Percentiles rank a stretch among this genome's conserved stretches.
Conservation (phyloP, 2,797 vertebrate species). For the Rousettus madagascariensis region DNA sequence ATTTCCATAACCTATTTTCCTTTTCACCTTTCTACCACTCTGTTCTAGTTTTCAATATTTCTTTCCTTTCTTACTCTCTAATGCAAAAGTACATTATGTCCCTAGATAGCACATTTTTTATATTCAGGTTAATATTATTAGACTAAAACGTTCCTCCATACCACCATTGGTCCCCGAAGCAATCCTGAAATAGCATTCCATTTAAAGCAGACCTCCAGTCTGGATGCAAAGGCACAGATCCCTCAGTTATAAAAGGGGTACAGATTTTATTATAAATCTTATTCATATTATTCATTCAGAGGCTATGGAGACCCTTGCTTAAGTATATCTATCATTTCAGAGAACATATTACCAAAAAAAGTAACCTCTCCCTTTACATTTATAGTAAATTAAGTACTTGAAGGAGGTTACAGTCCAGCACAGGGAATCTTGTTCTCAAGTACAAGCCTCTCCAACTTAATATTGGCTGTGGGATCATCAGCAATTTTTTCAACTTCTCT, state of each 20-base stretch:
- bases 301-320: neutral
- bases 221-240: conserved; percentile 18
- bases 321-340: neutral
- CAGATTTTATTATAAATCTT: neutral
- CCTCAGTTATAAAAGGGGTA: neutral
- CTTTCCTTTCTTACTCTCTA: conserved; percentile 46
- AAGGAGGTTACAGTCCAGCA: neutral
- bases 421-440: neutral
- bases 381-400: neutral
- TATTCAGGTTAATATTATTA: conserved; percentile 80
- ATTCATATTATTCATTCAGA: neutral
- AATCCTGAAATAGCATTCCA: conserved; percentile 60
- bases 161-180: conserved; percentile 69
- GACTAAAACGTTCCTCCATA: conserved; percentile 63
- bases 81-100: conserved; percentile 69
- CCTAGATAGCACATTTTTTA: conserved; percentile 71
- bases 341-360: neutral
- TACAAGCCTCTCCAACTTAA: neutral
- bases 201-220: conserved; percentile 55
- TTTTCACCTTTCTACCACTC: conserved; percentile 74
- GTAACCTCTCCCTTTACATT: neutral
- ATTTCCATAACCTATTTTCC: conserved; percentile 79
- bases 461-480: neutral
- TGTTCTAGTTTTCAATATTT: conserved; percentile 73
- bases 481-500: neutral